Percentiles rank a stretch among this genome's conserved stretches.
These are phyloP conservation scores for Rhabdornis inornatus DNA, from an alignment of 2,113 vertebrate species.

Conservation along the genomic window DNA sequence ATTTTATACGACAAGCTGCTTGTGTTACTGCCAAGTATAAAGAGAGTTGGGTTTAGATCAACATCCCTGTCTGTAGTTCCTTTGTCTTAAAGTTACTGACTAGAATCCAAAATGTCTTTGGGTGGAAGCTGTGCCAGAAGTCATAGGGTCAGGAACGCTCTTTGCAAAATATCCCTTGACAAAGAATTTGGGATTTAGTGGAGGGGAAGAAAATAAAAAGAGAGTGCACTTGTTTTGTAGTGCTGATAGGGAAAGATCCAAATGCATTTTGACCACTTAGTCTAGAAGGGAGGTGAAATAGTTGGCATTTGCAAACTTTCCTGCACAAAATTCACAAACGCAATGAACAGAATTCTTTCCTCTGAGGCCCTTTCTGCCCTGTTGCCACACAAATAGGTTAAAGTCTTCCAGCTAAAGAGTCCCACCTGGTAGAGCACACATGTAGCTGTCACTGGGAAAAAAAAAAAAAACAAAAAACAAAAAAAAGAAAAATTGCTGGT, in stretches of 20 bases:
- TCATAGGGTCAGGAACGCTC: background rate
- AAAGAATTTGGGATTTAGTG: background rate
- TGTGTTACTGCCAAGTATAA: slow-evolving; percentile 1
- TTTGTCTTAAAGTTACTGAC: slow-evolving; percentile 25
- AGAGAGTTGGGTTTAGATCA: background rate
- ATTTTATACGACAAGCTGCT: background rate
- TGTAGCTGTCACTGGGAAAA: background rate
- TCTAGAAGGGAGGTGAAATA: background rate
- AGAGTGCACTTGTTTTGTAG: background rate
- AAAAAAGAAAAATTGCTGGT: background rate
- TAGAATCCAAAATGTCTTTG: background rate
- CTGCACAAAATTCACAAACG: background rate
- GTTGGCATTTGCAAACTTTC: background rate
- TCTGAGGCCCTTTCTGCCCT: background rate
- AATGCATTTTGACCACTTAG: background rate
- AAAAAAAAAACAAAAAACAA: background rate
- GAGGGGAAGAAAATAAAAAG: background rate
- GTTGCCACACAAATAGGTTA: background rate
- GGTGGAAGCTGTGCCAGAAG: background rate
- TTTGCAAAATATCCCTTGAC: background rate
- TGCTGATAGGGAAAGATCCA: background rate
- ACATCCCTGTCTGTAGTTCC: background rate
- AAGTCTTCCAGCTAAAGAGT: background rate
- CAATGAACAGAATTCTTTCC: fast-evolving
- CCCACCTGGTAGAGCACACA: background rate